phyloP scores from a whole-genome alignment of 2,888 invertebrate species.

The Crossocerus cetratus region DNA sequence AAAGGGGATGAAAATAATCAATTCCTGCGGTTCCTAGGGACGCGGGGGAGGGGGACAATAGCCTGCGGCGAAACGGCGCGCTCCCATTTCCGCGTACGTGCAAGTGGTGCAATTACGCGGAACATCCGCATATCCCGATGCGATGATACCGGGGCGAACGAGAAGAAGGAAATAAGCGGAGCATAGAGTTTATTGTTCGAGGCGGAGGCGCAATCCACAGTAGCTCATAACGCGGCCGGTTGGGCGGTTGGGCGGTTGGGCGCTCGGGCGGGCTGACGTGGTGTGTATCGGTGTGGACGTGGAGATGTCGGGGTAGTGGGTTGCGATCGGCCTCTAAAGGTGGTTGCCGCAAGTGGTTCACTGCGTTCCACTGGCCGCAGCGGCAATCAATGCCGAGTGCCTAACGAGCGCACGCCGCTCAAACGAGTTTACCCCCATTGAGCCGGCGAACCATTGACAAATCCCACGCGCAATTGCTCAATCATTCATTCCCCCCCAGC shows the following conservation, averaged over 20 bases:
- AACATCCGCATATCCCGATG: neutral
- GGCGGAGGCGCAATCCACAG: neutral
- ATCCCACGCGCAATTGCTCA: too few species aligned
- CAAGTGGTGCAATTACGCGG: neutral
- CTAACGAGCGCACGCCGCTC: neutral
- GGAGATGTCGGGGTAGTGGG: neutral
- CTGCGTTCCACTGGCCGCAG: conserved; percentile 2
- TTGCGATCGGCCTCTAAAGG: neutral
- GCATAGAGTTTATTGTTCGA: neutral
- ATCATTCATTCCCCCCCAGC: too few species aligned
- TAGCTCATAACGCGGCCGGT: conserved; percentile 4
- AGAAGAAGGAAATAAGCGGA: neutral
- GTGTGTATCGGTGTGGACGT: neutral
- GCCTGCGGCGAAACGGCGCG: neutral
- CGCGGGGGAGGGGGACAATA: neutral
- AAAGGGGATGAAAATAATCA: neutral
- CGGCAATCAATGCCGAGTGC: conserved; percentile 1
- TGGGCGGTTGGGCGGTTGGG: too few species aligned
- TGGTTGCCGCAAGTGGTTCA: conserved; percentile 14
- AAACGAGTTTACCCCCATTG: conserved; percentile 10
- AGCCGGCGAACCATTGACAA: too few species aligned
- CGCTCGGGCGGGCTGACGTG: too few species aligned
- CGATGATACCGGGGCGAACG: neutral
- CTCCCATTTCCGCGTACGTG: neutral
- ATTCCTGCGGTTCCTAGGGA: neutral